Evolutionary conservation across 30 jellyfish, hydroid and myxozoan species (phyloP), one percentile per base, ranked within the genome.

Genomic region (Nemopilema nomurai): DNA sequence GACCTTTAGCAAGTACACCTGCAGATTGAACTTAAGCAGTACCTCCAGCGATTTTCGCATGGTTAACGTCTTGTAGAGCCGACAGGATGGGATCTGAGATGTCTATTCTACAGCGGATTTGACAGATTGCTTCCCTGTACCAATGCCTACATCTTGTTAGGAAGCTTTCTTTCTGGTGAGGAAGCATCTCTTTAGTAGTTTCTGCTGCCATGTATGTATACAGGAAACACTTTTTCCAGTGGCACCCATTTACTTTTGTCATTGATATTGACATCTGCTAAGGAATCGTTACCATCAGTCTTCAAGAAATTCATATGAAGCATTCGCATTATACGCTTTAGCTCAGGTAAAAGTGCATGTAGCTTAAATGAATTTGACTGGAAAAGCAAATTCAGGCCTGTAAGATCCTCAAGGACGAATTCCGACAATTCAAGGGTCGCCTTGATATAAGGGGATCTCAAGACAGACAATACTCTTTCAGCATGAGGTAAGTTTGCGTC

Each of bases 401-500:
- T 1, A 29, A 78, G 51, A 63, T 78, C 71, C 1, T 80, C 88
- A 4, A 78, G 81, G 49, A 78, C 81, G 16, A 24, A 70, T n/a
- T 78, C 80, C 21, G 13, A 9, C 16, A 78, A 78, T 57, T 78
- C 88, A 4, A 31, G 49, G 16, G 88, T 75, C 6, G 88, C 88
- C 26, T 75, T 26, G 26, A 70, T 62, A 23, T 75, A 75, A 9
- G 74, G 85, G 3, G 73, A 31, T 27, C n/a, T 24, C 72, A 77
- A 50, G 1, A 79, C 13, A 0, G 1, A 18, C 30, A 77, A 66
- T 4, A 77, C 53, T 51, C 87, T 3, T 22, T 77, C 87, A 1
- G 77, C 87, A 26, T 77, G 76, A 51, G 87, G 79, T 6, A 9
- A 31, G 30, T 77, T 30, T n/a, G 75, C 49, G 79, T 76, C 86